Conservation (phyloP, 2,888 invertebrate genomes). For the Drosophila formosana region DNA sequence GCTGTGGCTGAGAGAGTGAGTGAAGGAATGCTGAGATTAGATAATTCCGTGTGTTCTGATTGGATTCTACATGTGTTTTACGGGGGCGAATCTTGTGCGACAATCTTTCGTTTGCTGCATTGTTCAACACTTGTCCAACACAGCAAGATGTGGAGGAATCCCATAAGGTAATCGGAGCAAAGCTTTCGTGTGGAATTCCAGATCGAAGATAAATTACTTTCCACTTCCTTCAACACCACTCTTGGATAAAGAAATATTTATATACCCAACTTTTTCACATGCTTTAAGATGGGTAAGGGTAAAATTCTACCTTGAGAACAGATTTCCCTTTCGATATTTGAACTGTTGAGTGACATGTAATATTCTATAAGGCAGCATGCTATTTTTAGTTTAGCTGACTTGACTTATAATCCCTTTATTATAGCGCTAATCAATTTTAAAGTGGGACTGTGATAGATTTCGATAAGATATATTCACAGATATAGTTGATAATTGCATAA, state of each 20-base stretch:
- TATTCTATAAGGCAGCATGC: not conserved
- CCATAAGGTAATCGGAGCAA: not conserved
- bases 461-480: constrained; percentile 2
- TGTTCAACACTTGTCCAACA: constrained; percentile 9
- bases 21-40: constrained; percentile 34
- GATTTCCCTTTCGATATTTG: no score
- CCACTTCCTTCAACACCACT: no score
- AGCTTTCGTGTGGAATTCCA: no score
- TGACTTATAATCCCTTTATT: not conserved
- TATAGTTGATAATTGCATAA: not conserved
- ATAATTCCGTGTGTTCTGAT: constrained; percentile 20
- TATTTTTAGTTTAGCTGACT: not conserved
- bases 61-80: constrained; percentile 9
- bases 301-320: no score
- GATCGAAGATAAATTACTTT: no score
- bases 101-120: constrained; percentile 1
- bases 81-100: not conserved
- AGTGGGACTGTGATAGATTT: not conserved
- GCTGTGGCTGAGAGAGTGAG: not conserved
- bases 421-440: not conserved
- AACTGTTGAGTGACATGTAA: no score
- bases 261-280: no score
- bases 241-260: no score
- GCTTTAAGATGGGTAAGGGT: no score
- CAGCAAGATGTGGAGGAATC: not conserved